Conservation (phyloP, 2,888 invertebrate genomes). For the Blastobasis adustella region DNA sequence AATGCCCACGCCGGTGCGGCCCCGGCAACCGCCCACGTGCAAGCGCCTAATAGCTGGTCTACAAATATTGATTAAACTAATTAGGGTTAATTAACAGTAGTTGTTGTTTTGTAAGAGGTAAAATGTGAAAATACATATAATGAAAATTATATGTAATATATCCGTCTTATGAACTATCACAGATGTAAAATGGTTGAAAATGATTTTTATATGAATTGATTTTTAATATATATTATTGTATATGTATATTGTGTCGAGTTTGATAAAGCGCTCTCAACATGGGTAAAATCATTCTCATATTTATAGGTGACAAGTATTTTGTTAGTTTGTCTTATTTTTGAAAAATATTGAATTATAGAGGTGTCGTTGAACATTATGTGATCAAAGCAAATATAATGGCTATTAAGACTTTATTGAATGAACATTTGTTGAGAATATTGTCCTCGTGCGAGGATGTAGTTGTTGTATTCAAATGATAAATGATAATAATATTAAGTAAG, state of each 20-base stretch:
- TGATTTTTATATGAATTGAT: constrained; percentile 69
- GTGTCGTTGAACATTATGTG: constrained; percentile 75
- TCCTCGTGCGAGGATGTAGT: constrained; percentile 67
- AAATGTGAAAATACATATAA: constrained; percentile 65
- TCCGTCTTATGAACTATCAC: constrained; percentile 71
- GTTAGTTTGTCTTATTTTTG: constrained; percentile 56
- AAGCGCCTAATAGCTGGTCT: constrained; percentile 59
- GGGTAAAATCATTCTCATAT: constrained; percentile 39
- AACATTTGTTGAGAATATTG: constrained; percentile 70
- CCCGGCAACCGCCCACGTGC: constrained; percentile 1
- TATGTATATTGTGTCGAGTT: constrained; percentile 55
- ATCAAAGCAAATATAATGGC: constrained; percentile 61
- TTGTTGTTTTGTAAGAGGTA: constrained; percentile 71
- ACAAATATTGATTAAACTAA: constrained; percentile 51
- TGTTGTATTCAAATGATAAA: constrained; percentile 72
- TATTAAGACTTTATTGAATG: constrained; percentile 72
- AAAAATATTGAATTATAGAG: constrained; percentile 54
- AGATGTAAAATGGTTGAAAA: constrained; percentile 61
- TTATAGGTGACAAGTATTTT: constrained; percentile 45
- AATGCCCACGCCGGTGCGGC: background rate
- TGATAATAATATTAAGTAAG: constrained; percentile 75
- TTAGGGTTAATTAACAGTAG: constrained; percentile 64
- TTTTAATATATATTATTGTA: constrained; percentile 61
- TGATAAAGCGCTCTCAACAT: constrained; percentile 30
- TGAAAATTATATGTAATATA: constrained; percentile 66